phyloP scores from a whole-genome alignment of 2,797 vertebrate genomes.

The Odontamblyopus lacepedii region DNA sequence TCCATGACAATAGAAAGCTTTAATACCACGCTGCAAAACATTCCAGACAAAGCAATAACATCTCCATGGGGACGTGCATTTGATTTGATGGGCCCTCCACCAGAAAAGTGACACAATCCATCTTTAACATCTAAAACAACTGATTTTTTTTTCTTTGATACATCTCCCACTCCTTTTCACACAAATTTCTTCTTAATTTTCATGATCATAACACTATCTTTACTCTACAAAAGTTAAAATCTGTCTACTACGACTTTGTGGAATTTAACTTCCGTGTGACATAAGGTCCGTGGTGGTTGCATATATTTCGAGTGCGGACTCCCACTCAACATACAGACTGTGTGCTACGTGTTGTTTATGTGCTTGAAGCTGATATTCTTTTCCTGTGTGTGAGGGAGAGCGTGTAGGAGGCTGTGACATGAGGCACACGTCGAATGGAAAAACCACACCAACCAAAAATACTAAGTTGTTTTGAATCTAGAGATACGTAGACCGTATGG shows the following conservation, averaged over 20 bases:
- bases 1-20: too few relatives aligned
- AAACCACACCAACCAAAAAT: constrained; percentile 58
- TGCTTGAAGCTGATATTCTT: constrained; percentile 19
- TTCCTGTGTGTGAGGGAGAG: constrained; percentile 47
- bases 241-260: constrained; percentile 22
- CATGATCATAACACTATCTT: neutral
- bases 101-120: too few relatives aligned
- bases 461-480: constrained; percentile 34
- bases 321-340: constrained; percentile 39
- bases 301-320: constrained; percentile 24
- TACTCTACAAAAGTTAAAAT: neutral
- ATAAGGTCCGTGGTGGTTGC: constrained; percentile 37
- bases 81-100: too few relatives aligned
- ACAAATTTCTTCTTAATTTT: too few relatives aligned
- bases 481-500: constrained; percentile 25
- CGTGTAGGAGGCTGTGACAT: constrained; percentile 41
- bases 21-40: too few relatives aligned
- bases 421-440: constrained; percentile 55
- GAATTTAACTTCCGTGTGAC: constrained; percentile 27
- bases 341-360: constrained; percentile 18
- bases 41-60: too few relatives aligned
- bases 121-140: too few relatives aligned
- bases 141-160: too few relatives aligned
- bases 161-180: too few relatives aligned
- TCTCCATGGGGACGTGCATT: too few relatives aligned